Conservation (phyloP, 2,113 vertebrate genomes). For the Gobiocypris rarus region DNA sequence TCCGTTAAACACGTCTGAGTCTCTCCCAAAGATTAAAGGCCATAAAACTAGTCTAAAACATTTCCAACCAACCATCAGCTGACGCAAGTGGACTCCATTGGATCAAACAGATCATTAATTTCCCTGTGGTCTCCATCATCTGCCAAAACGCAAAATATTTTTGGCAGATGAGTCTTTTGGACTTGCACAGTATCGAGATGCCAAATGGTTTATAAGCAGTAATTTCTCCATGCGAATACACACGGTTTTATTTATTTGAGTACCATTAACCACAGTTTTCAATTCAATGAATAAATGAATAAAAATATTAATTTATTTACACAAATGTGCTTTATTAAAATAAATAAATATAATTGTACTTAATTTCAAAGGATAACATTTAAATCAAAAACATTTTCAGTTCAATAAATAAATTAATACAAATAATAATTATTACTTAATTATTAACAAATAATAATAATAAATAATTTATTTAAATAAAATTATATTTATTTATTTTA, state of each 20-base stretch:
- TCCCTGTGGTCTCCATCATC: conserved; percentile 65
- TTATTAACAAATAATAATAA: too few relatives aligned
- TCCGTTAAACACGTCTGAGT: conserved; percentile 27
- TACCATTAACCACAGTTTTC: neutral
- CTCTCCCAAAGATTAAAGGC: conserved; percentile 61
- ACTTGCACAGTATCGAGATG: conserved; percentile 40
- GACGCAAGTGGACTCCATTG: conserved; percentile 57
- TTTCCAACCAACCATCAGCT: conserved; percentile 70
- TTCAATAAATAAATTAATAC: too few relatives aligned
- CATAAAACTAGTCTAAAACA: conserved; percentile 53
- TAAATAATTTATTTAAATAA: too few relatives aligned
- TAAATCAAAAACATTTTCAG: too few relatives aligned
- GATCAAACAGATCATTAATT: conserved; percentile 61
- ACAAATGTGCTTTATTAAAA: too few relatives aligned
- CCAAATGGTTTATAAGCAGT: conserved; percentile 56
- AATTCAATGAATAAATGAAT: too few relatives aligned
- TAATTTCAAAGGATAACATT: too few relatives aligned
- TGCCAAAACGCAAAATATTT: conserved; percentile 70
- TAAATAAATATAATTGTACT: too few relatives aligned
- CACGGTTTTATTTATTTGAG: conserved; percentile 22
- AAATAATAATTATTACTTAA: too few relatives aligned
- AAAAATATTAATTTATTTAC: too few relatives aligned
- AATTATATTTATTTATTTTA: too few relatives aligned
- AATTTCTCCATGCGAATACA: neutral
- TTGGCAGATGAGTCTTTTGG: conserved; percentile 60